Evolutionary conservation across 53 echinoderm and acorn worm species (phyloP), one percentile per base, ranked within the genome.

Genomic region (Pentamera pediparva): DNA sequence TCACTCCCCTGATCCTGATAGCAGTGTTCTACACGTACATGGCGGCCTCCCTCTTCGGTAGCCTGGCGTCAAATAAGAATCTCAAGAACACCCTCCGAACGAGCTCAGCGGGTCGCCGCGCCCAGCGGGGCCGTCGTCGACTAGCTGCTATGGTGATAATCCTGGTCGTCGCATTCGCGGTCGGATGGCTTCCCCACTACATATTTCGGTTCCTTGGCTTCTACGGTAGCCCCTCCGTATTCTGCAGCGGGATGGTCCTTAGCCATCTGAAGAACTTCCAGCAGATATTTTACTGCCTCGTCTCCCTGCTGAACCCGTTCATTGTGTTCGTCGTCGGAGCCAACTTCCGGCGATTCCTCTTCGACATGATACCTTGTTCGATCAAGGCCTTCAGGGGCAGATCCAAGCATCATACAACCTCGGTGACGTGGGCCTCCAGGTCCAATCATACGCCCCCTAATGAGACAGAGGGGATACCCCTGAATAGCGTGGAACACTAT

Each of bases 241-340:
- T 67, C 15, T 67, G 67, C 41, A 41, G 12, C 29, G 47, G 67
- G 9, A 27, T 67, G 22, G 30, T 67, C 13, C 43, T 39, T 39
- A 28, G 9, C 15, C 67, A 67, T 28, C 30, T 67, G 41, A 67
- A 45, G 45, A 43, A 43, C 39, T 67, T 67, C 6, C 67, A 67
- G 17, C 39, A 38, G 31, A 67, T 67, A 67, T 67, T 67, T 18
- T 67, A 43, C 12, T 67, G 67, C 18, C 43, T 67, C 20, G 67
- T 67, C 30, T 67, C 67, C 18, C 29, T 67, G 9, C 20, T 67
- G 20, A 67, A 67, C 30, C 67, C 67, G 28, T 67, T 67, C 43
- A 67, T 67, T 22, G 67, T 67, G 11, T 67, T 67, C n/a, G 67
- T 67, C 30, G 45, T 67, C 31, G 67, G 67, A 21, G 67, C 67